A percentile compares a stretch with the other conserved stretches of the same genome.
These are phyloP conservation scores for Coenonympha glycerion DNA, from an alignment of 2,888 invertebrate genomes.

Conservation along the genomic window DNA sequence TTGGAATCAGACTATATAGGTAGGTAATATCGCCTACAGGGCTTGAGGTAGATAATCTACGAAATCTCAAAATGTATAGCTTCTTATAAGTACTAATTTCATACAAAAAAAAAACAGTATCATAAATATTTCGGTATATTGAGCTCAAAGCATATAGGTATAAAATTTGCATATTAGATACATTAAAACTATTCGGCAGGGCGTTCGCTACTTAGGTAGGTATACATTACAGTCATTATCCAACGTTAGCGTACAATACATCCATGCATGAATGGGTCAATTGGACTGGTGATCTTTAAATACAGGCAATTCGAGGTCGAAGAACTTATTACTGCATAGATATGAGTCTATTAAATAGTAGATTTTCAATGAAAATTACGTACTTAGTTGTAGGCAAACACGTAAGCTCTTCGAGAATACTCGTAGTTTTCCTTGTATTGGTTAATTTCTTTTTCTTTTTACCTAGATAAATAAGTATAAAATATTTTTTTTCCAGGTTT, in stretches of 20 bases:
- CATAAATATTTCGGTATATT: not conserved
- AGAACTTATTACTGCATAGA: constrained; percentile 1
- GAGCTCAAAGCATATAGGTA: not conserved
- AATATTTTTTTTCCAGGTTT: constrained; percentile 69
- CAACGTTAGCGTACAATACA: not conserved
- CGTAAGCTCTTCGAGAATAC: not conserved
- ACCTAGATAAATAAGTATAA: not conserved
- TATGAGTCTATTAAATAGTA: not conserved
- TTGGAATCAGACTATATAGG: too few species aligned
- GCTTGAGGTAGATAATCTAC: too few species aligned
- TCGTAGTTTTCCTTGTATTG: too few species aligned
- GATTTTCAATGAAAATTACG: not conserved
- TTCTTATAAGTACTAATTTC: too few species aligned
- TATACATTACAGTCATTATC: not conserved
- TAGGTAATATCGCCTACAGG: too few species aligned
- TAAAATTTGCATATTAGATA: not conserved
- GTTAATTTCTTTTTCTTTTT: not conserved
- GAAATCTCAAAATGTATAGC: not conserved
- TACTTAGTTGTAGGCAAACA: not conserved
- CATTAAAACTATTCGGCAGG: not conserved
- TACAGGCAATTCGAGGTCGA: constrained; percentile 6
- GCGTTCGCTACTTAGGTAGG: not conserved
- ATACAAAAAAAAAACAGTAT: too few species aligned
- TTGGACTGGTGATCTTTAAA: constrained; percentile 10
- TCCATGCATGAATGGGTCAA: constrained; percentile 2